Conservation (phyloP, 2,888 invertebrate species). For the Cosmopolites sordidus region DNA sequence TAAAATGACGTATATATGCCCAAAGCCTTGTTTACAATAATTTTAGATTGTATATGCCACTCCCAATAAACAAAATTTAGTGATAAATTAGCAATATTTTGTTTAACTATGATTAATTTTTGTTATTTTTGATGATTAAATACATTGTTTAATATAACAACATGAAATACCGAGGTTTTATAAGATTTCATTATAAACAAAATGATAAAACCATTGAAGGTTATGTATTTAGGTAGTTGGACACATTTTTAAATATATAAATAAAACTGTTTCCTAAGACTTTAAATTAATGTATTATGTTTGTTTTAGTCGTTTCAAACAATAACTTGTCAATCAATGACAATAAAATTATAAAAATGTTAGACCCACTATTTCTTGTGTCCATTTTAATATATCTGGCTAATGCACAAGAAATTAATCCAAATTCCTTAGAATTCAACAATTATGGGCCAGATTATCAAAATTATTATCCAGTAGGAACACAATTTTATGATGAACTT, state of each 20-base stretch:
- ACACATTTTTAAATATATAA: no score
- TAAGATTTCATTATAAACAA: no score
- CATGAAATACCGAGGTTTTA: no score
- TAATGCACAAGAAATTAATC: conserved; percentile 8
- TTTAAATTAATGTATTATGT: no score
- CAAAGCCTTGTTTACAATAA: conserved; percentile 8
- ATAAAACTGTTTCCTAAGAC: no score
- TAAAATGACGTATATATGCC: conserved; percentile 2
- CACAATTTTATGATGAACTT: conserved; percentile 38
- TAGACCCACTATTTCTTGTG: neutral
- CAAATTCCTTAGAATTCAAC: conserved; percentile 16
- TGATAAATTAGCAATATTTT: no score
- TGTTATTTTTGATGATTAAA: no score
- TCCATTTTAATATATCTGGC: neutral
- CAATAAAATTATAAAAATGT: conserved; percentile 1
- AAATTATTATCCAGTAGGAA: conserved; percentile 3
- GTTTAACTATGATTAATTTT: no score
- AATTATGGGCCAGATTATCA: conserved; percentile 18
- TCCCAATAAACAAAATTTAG: conserved; percentile 6
- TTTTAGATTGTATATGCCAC: conserved; percentile 5
- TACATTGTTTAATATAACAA: no score
- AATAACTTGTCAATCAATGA: neutral
- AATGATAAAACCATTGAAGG: no score
- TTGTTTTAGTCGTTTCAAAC: no score
- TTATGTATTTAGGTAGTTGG: no score